Base-by-base conservation (phyloP, 2,113 vertebrate genomes). In the Bufo bufo region DNA sequence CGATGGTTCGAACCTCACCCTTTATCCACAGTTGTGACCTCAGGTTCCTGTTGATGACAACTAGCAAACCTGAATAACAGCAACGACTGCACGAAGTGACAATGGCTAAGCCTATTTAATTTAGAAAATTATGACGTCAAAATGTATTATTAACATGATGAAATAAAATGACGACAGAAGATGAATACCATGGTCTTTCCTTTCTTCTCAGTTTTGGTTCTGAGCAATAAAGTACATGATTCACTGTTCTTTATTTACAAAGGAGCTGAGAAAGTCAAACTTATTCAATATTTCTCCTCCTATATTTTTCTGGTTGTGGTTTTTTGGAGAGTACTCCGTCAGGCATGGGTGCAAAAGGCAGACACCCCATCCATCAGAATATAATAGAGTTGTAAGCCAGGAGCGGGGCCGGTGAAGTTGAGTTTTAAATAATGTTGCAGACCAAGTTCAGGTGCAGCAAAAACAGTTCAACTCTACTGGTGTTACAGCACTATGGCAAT, bases 21-120 rank as follows among this genome's bases (percentile, higher is more conserved):
- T 72, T 65, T 86, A 74, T 77, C 66, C 72, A 65, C 50, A 71
- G 61, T 59, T 69, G 85, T 87, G 63, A 87, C 56, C 71, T 85
- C 74, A 79, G 85, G 20, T 17, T 66, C 12, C 13, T 77, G 59
- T 56, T 66, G 58, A 58, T 47, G 50, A 87, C 33, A 13, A 49
- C 61, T 33, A 33, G 43, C 14, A 47, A 14, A 2, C 23, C 74
- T 71, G 49, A 56, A 54, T 9, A 85, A 77, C 19, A 59, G 47
- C 23, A n/a, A 72, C 74, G 49, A 84, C 52, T 9, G 49, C 56
- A 54, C 54, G 56, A 85, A 74, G 52, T 84, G 23, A 58, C 69
- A 71, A 16, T 58, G 47, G 54, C 54, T 59, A 81, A 61, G 23
- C 78, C 4, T 84, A 74, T 56, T 72, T 85, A 45, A 16, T 56